Base-by-base conservation (phyloP, 2,888 invertebrate genomes). In the Drosophila kuntzei region DNA sequence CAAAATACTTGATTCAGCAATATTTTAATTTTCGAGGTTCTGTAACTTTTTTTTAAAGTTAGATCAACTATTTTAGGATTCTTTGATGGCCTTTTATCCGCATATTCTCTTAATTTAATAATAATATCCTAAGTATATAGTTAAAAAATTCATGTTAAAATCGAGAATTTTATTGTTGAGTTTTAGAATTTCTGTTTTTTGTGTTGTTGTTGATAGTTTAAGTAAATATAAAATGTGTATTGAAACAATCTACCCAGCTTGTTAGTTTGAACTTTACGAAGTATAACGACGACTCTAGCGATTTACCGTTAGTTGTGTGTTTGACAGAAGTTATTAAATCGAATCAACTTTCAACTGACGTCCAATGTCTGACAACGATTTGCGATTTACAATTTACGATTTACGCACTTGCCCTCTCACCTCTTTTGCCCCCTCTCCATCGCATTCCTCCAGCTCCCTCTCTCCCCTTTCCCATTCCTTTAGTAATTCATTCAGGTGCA, bases 251-350 rank as follows among this genome's bases (percentile, higher is more conserved):
- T 54, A 29, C 76, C 54, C 58, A 4, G 14, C 4, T 0, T 16
- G 7, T 3, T 11, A 0, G 1, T 5, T n/a, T 2, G 2, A 1
- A 1, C 9, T 0, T 16, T 43, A 32, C 25, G 53, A 67, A 62
- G 53, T 75, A 77, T 51, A 37, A 55, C 58, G 74, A 63, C 62
- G 62, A 51, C 49, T 55, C 73, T 75, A 58, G 73, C 60, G 63
- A 60, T 73, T 57, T 63, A 60, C 76, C 63, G 76, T 75, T 71
- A 64, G 69, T 43, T 53, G 53, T 76, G 76, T 65, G 55, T 64
- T 70, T 72, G 83, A 83, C 88, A 88, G 83, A 80, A 83, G 88
- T 83, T 88, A 83, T 83, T 83, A 88, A 88, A 83, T 83, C 84
- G 87, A 83, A 83, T 83, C 87, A 86, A 80, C 65, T 79, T 55